Percentiles rank a stretch among this genome's conserved stretches.
Conservation (phyloP, 2,113 vertebrate species). For the Phrynosoma blainvillii region DNA sequence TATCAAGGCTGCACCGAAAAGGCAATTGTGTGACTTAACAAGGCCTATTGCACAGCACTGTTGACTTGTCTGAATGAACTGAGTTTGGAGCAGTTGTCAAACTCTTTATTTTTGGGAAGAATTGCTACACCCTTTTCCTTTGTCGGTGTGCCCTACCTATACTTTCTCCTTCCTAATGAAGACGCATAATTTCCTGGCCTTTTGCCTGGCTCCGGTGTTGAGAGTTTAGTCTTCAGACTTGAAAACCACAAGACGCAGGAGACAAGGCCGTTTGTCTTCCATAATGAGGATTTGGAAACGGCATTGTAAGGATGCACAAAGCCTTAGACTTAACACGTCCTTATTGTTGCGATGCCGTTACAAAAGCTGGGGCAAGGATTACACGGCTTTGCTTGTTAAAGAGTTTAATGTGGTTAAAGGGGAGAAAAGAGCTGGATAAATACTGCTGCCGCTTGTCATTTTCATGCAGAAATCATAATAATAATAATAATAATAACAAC, state of each 20-base stretch:
- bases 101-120: background rate
- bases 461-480: too few species aligned
- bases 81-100: background rate
- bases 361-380: background rate
- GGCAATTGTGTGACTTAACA: too few species aligned
- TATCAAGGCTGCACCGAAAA: too few species aligned
- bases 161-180: conserved; percentile 27
- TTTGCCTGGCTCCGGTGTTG: conserved; percentile 5
- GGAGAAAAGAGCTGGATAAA: too few species aligned
- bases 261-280: conserved; percentile 22
- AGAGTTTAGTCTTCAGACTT: conserved; percentile 13
- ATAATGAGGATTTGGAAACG: conserved; percentile 37
- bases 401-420: too few species aligned
- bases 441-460: too few species aligned
- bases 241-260: conserved; percentile 1
- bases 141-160: conserved; percentile 20
- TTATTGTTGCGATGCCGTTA: background rate
- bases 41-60: too few species aligned
- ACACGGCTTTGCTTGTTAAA: background rate
- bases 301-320: conserved; percentile 18
- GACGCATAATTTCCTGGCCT: conserved; percentile 8
- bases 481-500: too few species aligned
- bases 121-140: conserved; percentile 12
- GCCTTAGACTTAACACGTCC: conserved; percentile 8
- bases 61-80: background rate